A percentile compares a stretch with the other conserved stretches of the same genome.
phyloP scores from a whole-genome alignment of 2,888 invertebrate genomes.

The Esperia sulphurella region DNA sequence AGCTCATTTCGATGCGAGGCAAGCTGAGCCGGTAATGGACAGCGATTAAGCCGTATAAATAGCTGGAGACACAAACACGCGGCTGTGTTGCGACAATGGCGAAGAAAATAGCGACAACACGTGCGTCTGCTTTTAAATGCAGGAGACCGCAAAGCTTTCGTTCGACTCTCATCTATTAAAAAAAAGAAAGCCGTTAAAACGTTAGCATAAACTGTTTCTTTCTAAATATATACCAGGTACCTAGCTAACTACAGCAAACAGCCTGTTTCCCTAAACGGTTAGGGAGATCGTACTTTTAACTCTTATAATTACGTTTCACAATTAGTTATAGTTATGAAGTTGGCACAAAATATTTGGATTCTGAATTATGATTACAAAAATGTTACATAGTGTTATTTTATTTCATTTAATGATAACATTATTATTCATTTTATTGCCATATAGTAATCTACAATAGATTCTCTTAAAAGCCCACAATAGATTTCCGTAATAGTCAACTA shows the following conservation, averaged over 20 bases:
- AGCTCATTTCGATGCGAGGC: conserved; percentile 44
- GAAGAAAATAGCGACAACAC: conserved; percentile 40
- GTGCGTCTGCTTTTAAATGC: conserved; percentile 13
- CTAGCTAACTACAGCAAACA: too few species aligned
- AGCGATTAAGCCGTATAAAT: conserved; percentile 49
- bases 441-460: conserved; percentile 18
- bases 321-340: too few species aligned
- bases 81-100: conserved; percentile 32
- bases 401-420: conserved; percentile 5
- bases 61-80: conserved; percentile 33
- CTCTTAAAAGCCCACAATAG: too few species aligned
- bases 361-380: too few species aligned
- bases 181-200: too few species aligned
- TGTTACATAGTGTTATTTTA: neutral
- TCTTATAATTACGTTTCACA: too few species aligned
- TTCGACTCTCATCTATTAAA: neutral
- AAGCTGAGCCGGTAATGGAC: conserved; percentile 38
- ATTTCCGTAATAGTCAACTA: conserved; percentile 28
- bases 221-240: too few species aligned
- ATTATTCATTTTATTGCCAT: too few species aligned
- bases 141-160: neutral
- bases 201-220: too few species aligned
- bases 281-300: too few species aligned
- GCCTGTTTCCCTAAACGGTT: too few species aligned
- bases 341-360: too few species aligned